phyloP scores from a whole-genome alignment of 2,113 vertebrate genomes.

The Ceyx cyanopectus region DNA sequence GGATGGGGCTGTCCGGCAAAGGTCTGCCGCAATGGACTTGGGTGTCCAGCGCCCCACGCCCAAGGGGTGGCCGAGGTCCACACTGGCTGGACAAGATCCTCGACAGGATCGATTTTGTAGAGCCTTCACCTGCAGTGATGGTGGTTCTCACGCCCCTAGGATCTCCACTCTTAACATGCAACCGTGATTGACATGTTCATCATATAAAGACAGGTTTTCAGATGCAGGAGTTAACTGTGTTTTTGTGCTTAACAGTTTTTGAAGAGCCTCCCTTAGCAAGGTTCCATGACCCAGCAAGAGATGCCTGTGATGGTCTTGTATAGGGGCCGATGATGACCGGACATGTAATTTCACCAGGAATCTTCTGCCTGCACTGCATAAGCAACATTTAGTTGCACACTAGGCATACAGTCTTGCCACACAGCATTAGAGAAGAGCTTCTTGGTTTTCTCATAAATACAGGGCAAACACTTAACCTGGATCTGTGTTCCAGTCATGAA shows the following conservation, averaged over 20 bases:
- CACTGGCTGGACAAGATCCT: neutral
- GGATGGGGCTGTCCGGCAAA: rapidly evolving
- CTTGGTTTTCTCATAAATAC: neutral
- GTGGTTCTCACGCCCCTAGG: rapidly evolving
- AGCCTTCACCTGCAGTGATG: neutral
- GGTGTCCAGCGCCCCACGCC: neutral
- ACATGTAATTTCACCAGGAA: neutral
- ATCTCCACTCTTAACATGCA: neutral
- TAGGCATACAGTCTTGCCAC: neutral
- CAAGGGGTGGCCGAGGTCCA: neutral
- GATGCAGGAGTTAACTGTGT: rapidly evolving
- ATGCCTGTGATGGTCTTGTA: neutral
- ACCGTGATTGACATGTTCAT: neutral
- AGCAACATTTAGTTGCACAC: rapidly evolving
- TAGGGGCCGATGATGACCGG: neutral
- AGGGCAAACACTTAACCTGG: neutral
- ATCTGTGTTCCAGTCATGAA: neutral
- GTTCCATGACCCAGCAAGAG: neutral
- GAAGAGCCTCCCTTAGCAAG: rapidly evolving
- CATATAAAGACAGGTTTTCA: neutral
- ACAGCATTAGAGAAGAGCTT: neutral
- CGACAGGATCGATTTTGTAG: neutral
- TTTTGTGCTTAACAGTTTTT: neutral
- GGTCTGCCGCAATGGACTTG: neutral
- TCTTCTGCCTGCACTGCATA: neutral